Conservation (phyloP, 2,888 invertebrate species). For the Agriopis marginaria region DNA sequence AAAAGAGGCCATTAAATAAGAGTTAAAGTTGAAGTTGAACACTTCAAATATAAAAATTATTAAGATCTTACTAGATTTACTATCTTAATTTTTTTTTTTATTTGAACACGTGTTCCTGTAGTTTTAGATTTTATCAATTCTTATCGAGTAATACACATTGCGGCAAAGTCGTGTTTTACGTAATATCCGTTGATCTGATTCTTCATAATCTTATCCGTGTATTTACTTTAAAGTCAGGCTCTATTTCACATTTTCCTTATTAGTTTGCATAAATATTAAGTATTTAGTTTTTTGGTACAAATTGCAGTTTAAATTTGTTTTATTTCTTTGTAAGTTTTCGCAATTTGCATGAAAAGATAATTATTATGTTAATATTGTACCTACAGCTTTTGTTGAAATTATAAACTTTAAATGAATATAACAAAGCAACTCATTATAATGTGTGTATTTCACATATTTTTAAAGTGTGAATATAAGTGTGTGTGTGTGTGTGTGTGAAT, state of each 20-base stretch:
- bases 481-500: too few species aligned
- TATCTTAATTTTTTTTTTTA: too few species aligned
- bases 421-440: background rate
- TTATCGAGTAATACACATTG: slow-evolving; percentile 8
- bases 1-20: too few species aligned
- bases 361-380: background rate
- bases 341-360: slow-evolving; percentile 2
- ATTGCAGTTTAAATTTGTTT: background rate
- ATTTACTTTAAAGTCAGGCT: slow-evolving; percentile 1
- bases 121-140: slow-evolving; percentile 11
- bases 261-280: background rate
- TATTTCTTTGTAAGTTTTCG: background rate
- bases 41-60: too few species aligned
- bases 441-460: background rate
- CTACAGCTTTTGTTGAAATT: background rate
- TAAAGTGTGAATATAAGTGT: background rate
- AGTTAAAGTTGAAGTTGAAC: too few species aligned
- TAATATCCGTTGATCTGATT: slow-evolving; percentile 7
- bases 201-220: slow-evolving; percentile 1
- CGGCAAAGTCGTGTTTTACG: slow-evolving; percentile 3
- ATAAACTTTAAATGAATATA: background rate
- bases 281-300: slow-evolving; percentile 3
- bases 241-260: background rate
- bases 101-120: too few species aligned
- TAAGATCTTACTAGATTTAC: too few species aligned